Percentiles rank a stretch among this genome's conserved stretches.
phyloP scores from a whole-genome alignment of 2,888 invertebrate genomes.

The Cybosia mesomella region DNA sequence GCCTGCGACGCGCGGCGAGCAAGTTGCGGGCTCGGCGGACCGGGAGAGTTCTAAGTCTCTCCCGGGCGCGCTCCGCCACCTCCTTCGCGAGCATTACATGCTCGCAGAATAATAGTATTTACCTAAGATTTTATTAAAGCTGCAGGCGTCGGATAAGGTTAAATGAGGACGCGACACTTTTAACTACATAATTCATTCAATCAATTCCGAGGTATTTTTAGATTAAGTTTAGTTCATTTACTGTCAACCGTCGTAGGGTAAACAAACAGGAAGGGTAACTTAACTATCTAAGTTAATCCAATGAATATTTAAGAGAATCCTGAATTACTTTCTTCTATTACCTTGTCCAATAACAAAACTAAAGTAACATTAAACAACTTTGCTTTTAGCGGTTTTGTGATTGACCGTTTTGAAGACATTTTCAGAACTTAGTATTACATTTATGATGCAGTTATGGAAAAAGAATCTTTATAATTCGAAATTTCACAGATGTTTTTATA shows the following conservation, averaged over 20 bases:
- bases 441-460: slow-evolving; percentile 1
- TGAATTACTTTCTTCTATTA: neutral
- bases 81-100: too few species aligned
- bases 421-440: neutral
- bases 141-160: slow-evolving; percentile 18
- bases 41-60: too few species aligned
- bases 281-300: neutral
- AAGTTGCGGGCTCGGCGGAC: too few species aligned
- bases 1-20: too few species aligned
- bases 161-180: slow-evolving; percentile 34
- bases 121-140: slow-evolving; percentile 25
- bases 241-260: neutral
- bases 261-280: neutral
- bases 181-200: slow-evolving; percentile 36
- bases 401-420: neutral
- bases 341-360: neutral
- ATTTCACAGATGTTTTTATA: neutral
- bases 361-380: neutral
- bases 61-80: too few species aligned
- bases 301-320: neutral
- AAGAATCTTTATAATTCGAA: neutral
- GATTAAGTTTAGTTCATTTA: neutral
- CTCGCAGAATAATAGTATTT: too few species aligned
- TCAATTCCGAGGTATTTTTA: slow-evolving; percentile 27
- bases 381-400: neutral